These are phyloP conservation scores for Thymallus thymallus DNA, from an alignment of 2,113 vertebrate genomes.

Conservation along the genomic window DNA sequence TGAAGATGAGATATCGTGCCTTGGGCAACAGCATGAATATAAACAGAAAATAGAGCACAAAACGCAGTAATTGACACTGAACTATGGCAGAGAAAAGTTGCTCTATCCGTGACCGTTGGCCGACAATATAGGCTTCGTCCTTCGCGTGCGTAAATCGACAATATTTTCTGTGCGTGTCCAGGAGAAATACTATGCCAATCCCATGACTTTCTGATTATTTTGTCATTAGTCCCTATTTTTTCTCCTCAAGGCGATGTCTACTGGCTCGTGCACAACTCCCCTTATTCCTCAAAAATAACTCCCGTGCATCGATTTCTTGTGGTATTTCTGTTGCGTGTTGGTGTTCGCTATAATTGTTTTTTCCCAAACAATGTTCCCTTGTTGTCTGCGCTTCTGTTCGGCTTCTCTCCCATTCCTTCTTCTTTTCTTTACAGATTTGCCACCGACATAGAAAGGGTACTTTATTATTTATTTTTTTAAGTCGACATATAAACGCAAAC, in stretches of 20 bases:
- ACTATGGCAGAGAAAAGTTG: constrained; percentile 38
- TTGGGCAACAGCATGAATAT: constrained; percentile 59
- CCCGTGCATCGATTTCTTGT: constrained; percentile 33
- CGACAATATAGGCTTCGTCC: not conserved
- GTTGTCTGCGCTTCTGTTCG: constrained; percentile 56
- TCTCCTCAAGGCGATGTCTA: constrained; percentile 12
- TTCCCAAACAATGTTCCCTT: constrained; percentile 67
- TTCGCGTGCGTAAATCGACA: too few species aligned
- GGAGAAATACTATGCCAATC: too few species aligned
- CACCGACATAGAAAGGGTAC: constrained; percentile 7
- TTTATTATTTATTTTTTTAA: too few species aligned
- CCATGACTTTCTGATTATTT: too few species aligned
- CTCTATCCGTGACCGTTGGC: constrained; percentile 45
- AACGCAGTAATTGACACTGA: constrained; percentile 1
- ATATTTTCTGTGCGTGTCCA: too few species aligned
- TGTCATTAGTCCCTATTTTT: too few species aligned
- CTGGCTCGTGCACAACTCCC: constrained; percentile 13
- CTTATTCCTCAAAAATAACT: constrained; percentile 31
- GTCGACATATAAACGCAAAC: not conserved
- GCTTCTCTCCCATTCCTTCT: constrained; percentile 66
- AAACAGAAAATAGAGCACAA: constrained; percentile 17
- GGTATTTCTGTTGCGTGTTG: constrained; percentile 47
- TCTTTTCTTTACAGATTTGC: constrained; percentile 12
- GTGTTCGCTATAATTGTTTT: constrained; percentile 58
- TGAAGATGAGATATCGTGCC: constrained; percentile 36